Base-by-base conservation (phyloP, 2,888 invertebrate genomes). In the Spatulosminthurus flaviceps region DNA sequence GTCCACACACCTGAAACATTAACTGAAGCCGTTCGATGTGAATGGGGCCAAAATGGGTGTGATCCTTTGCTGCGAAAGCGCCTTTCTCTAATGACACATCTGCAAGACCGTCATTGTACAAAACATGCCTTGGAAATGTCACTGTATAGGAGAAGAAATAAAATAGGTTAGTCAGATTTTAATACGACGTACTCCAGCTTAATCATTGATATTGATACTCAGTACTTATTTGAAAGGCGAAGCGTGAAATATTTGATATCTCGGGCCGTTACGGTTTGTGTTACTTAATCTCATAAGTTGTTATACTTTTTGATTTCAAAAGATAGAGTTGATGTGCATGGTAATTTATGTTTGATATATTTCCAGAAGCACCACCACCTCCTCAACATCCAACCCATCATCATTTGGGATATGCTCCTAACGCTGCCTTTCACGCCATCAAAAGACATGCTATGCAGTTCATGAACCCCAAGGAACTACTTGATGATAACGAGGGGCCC, bases 401-500 rank as follows among this genome's bases (percentile, higher is more conserved):
- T 84, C 92, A 92, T 87, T 92, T 95, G n/a, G 96, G 95, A 16
- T 97, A 97, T 87, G 95, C 94, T 69, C 95, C 94, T 5, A 96
- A 97, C 87, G 98, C 99, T 16, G 99, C 99, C 1, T 91, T 96
- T 83, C 97, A 98, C 85, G 99, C 99, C 0, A 96, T 99, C 81
- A 94, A 96, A 87, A 92, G 98, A 84, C 98, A 98, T 88, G 95
- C 97, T 11, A 91, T 94, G 26, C 95, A 96, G 85, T 94, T 94
- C 88, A 92, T 95, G 84, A 95, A 95, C 88, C 93, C 94, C 0
- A 93, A 95, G 86, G 96, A 97, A 87, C 89, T 96, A 34, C 93
- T 95, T 92, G 98, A 98, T 88, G 97, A 97, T 88, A 96, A 97
- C 88, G 98, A 99, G 90, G 98, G 98, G 66, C 98, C 98, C 69